Conservation (phyloP, 2,797 vertebrate genomes). For the Melopsittacus undulatus region DNA sequence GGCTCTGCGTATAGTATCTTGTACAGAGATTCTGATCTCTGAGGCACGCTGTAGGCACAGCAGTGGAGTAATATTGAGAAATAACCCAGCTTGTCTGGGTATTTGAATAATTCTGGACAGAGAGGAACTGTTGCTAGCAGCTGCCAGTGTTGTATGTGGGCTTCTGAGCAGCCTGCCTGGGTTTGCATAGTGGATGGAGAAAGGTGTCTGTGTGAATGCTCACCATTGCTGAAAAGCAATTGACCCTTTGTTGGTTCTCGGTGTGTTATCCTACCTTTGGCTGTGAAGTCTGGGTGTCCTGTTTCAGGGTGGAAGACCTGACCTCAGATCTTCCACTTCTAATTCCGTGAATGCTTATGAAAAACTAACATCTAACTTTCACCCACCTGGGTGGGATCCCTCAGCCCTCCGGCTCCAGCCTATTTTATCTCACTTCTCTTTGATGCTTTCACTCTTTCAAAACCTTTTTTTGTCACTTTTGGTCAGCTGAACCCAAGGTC, state of each 20-base stretch:
- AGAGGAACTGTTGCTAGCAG: neutral
- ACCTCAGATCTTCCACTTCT: neutral
- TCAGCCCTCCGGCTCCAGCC: neutral
- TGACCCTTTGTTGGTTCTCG: neutral
- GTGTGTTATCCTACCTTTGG: rapidly evolving
- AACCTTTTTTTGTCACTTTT: neutral
- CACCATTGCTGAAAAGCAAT: neutral
- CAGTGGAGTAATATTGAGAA: neutral
- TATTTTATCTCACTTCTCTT: neutral
- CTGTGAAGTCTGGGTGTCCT: neutral
- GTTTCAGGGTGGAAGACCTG: neutral
- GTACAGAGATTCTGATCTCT: neutral
- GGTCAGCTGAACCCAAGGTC: neutral
- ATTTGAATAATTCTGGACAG: neutral
- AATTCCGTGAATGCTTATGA: neutral
- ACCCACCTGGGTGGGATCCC: no score
- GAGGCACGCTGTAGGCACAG: neutral
- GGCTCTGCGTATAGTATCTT: neutral
- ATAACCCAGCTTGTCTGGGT: neutral
- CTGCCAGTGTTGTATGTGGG: neutral
- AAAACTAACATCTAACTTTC: neutral
- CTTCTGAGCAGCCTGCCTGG: neutral
- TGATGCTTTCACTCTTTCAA: neutral
- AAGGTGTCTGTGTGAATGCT: neutral
- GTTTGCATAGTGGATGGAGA: neutral